Conservation (phyloP, 2,113 vertebrate genomes). For the Saguinus midas region DNA sequence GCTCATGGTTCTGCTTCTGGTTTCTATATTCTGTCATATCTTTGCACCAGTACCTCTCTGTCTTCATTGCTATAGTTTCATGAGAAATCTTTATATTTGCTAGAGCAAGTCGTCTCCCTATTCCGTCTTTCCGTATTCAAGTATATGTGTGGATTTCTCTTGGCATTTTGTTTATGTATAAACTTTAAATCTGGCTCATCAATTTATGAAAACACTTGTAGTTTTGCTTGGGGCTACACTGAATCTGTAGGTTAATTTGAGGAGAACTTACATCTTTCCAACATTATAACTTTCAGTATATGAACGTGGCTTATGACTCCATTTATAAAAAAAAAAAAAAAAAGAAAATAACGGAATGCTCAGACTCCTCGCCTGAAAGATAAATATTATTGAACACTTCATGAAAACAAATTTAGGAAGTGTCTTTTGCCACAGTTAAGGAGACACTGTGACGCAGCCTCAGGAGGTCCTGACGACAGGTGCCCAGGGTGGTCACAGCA, state of each 20-base stretch:
- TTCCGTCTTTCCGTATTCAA: background rate
- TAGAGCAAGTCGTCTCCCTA: background rate
- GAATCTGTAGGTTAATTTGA: background rate
- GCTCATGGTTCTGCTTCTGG: background rate
- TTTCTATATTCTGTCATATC: background rate
- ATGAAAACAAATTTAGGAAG: too few species aligned
- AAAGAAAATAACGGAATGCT: too few species aligned
- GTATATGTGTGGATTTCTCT: background rate
- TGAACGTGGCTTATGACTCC: background rate
- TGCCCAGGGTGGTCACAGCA: too few species aligned
- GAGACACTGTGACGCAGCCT: too few species aligned
- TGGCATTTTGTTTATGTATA: background rate
- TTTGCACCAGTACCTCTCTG: background rate
- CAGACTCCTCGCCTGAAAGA: too few species aligned
- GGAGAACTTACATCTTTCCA: background rate
- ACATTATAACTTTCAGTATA: background rate
- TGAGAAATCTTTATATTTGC: background rate
- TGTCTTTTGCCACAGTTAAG: too few species aligned
- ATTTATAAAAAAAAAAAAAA: background rate
- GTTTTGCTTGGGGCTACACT: background rate
- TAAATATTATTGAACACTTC: too few species aligned
- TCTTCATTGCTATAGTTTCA: background rate
- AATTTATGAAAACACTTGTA: background rate
- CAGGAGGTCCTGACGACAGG: too few species aligned
- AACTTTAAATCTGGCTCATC: background rate